Evolutionary conservation across 2,113 vertebrate genomes (phyloP).

Genomic region (Phylloscopus whistleri): DNA sequence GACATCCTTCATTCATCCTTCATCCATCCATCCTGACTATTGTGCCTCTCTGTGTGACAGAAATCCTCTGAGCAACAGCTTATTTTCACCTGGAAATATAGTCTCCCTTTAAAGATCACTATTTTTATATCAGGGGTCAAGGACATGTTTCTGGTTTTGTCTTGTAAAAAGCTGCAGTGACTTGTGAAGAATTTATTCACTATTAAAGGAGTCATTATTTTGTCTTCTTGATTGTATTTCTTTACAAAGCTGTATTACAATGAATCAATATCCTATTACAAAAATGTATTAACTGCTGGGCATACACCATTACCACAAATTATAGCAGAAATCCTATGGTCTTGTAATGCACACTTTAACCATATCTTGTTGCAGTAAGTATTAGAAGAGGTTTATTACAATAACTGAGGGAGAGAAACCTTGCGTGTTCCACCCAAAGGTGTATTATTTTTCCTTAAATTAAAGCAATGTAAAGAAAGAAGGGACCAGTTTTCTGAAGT

Average conservation of each 20-base stretch:
- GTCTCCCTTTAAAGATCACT: not conserved
- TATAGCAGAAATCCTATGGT: not conserved
- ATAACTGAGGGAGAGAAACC: not conserved
- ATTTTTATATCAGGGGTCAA: not conserved
- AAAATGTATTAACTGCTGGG: not conserved
- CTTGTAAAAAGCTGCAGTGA: not conserved
- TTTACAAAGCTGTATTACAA: not conserved
- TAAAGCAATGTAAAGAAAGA: constrained; percentile 33
- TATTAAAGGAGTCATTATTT: not conserved
- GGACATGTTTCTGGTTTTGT: not conserved
- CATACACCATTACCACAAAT: not conserved
- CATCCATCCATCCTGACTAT: too few species aligned
- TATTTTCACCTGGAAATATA: not conserved
- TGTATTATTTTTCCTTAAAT: not conserved
- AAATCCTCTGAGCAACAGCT: not conserved
- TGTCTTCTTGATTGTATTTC: not conserved
- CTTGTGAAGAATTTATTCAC: not conserved
- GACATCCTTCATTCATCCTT: not conserved
- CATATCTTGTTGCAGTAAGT: not conserved
- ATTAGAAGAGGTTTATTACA: not conserved
- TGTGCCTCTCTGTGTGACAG: not conserved
- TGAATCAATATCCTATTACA: not conserved
- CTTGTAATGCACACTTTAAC: not conserved
- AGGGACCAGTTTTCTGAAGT: not conserved
- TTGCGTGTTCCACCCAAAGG: not conserved